Conservation (phyloP, 2,113 vertebrate genomes). For the Psettodes erumei region DNA sequence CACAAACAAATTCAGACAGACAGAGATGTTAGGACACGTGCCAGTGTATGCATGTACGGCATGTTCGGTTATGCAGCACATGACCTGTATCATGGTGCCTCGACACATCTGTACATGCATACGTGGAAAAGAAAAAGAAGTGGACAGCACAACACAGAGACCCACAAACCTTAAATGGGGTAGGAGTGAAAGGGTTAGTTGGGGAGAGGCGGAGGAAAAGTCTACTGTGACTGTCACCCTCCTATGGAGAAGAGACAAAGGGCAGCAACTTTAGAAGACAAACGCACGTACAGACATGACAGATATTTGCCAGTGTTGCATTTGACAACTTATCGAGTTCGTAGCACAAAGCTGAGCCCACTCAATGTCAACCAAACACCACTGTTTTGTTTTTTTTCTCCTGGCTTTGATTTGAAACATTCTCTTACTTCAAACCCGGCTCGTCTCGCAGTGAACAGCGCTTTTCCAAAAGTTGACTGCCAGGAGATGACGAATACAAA, state of each 20-base stretch:
- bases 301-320: not conserved
- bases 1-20: not conserved
- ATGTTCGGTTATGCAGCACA: not conserved
- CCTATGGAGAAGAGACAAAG: slow-evolving; percentile 92
- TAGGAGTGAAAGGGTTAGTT: slow-evolving; percentile 98
- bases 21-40: slow-evolving; percentile 48
- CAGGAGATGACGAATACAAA: not conserved
- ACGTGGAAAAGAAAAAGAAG: slow-evolving; percentile 31
- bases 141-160: slow-evolving; percentile 67
- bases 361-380: not conserved
- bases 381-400: not conserved
- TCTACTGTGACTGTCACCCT: slow-evolving; percentile 90
- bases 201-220: slow-evolving; percentile 92
- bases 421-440: not conserved
- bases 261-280: slow-evolving; percentile 62
- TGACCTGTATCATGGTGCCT: not conserved
- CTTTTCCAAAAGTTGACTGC: not conserved
- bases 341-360: not conserved
- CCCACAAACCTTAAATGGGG: slow-evolving; percentile 98
- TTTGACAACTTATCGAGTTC: slow-evolving; percentile 2
- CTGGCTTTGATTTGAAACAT: not conserved
- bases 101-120: slow-evolving; percentile 33
- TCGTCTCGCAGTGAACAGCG: not conserved
- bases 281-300: slow-evolving; percentile 51
- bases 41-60: slow-evolving; percentile 42